Evolutionary conservation across 2,797 vertebrate species (phyloP), one percentile per base, ranked within the genome.

Genomic region (Clarias pachynema): DNA sequence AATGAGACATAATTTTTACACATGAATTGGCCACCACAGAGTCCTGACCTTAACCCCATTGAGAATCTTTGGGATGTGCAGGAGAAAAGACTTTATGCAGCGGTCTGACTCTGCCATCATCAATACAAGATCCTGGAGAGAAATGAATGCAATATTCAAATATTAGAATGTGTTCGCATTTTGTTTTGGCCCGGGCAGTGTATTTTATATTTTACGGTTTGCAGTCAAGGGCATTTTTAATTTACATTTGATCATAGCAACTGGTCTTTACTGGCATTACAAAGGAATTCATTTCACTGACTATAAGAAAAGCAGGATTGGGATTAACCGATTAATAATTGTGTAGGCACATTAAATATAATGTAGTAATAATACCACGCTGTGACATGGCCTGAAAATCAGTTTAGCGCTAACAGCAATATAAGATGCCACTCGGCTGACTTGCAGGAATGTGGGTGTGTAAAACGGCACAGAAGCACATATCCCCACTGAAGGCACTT

Each of bases 371-470:
- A n/a, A 73, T 73, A 72, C 37, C 37, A 73, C 40, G 10, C 70
- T 73, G 40, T n/a, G 72, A 53, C 44, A 20, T 20, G 26, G 0
- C 73, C 49, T 57, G 53, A 75, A 34, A 77, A 34, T 24, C 18
- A 24, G 49, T 31, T 75, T 31, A 2, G 16, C 15, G 24, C 12
- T 1, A 72, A n/a, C 37, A 72, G 72, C 24, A 26, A 29, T 29
- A 73, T 3, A 16, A 73, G 40, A 73, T 73, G 24, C 44, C 70
- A 9, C 24, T 56, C 73, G 56, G n/a, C 49, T 75, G 73, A 56
- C 56, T 24, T 59, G 29, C 74, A 77, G 74, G 74, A 77, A 59
- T 77, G 56, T 77, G 74, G 56, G 74, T 14, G 56, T 59, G 74
- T 34, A 34, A 34, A 77, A 77, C 22, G 29, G 18, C 9, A 2